Evolutionary conservation across 2,113 vertebrate genomes (phyloP).

Genomic region (Dunckerocampus dactyliophorus): DNA sequence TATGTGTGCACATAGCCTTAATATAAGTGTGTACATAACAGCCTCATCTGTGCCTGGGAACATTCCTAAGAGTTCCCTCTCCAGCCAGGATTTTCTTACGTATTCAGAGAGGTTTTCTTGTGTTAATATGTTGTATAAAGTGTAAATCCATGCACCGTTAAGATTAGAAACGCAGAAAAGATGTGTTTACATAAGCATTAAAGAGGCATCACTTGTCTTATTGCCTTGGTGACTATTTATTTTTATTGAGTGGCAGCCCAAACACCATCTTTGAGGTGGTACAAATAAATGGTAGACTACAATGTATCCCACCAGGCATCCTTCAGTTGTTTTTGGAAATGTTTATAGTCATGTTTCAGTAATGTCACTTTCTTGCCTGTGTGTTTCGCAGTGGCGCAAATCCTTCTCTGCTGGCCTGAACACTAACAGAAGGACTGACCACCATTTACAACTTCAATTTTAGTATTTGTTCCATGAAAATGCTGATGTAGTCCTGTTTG

Average conservation of each 20-base stretch:
- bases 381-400: too few species aligned
- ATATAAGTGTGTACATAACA: slow-evolving; percentile 47
- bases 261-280: not conserved
- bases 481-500: too few species aligned
- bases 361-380: not conserved
- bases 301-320: not conserved
- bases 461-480: too few species aligned
- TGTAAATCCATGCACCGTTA: slow-evolving; percentile 61
- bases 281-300: not conserved
- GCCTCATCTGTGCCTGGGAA: slow-evolving; percentile 59
- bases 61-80: slow-evolving; percentile 37
- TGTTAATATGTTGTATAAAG: slow-evolving; percentile 64
- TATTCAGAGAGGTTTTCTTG: slow-evolving; percentile 51
- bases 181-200: slow-evolving; percentile 56
- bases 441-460: too few species aligned
- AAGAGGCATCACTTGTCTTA: slow-evolving; percentile 34
- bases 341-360: not conserved
- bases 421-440: too few species aligned
- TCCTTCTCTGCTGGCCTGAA: too few species aligned
- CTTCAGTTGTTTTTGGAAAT: not conserved
- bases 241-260: not conserved
- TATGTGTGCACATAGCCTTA: not conserved
- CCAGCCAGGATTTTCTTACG: slow-evolving; percentile 50
- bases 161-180: slow-evolving; percentile 47
- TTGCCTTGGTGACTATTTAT: slow-evolving; percentile 12